Percentiles rank a stretch among this genome's conserved stretches.
These are phyloP conservation scores for Formica exsecta DNA, from an alignment of 1,140 invertebrate species.

Conservation along the genomic window DNA sequence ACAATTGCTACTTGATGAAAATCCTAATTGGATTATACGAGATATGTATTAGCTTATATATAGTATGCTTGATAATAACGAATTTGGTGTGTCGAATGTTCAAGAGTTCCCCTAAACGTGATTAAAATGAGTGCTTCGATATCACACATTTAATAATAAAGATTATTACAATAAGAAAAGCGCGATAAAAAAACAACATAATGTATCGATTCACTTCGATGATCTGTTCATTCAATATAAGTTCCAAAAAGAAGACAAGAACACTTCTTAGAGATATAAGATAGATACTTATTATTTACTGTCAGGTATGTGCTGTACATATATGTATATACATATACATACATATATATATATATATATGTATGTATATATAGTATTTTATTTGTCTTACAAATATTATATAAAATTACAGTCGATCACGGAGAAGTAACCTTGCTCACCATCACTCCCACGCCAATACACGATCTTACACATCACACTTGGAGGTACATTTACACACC, in stretches of 20 bases:
- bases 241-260: background rate
- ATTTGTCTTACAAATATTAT: slow-evolving; percentile 86
- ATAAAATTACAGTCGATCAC: slow-evolving; percentile 86
- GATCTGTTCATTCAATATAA: background rate
- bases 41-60: slow-evolving; percentile 44
- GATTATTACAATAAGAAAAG: slow-evolving; percentile 13
- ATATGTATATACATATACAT: too few relatives aligned
- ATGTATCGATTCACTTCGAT: background rate
- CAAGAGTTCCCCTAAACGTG: background rate
- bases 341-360: too few relatives aligned
- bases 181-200: background rate
- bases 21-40: slow-evolving; percentile 55
- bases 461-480: slow-evolving; percentile 68
- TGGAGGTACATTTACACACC: slow-evolving; percentile 50
- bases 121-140: slow-evolving; percentile 14
- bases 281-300: slow-evolving; percentile 85
- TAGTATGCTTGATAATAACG: slow-evolving; percentile 43
- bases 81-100: slow-evolving; percentile 5
- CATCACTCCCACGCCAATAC: slow-evolving; percentile 65
- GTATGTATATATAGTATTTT: slow-evolving; percentile 78
- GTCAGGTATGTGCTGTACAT: slow-evolving; percentile 86
- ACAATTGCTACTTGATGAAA: slow-evolving; percentile 62
- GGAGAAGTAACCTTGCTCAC: slow-evolving; percentile 79
- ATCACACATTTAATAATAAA: slow-evolving; percentile 17
- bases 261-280: slow-evolving; percentile 78